phyloP scores from a whole-genome alignment of 2,888 invertebrate genomes.

The Mellilla xanthometata region DNA sequence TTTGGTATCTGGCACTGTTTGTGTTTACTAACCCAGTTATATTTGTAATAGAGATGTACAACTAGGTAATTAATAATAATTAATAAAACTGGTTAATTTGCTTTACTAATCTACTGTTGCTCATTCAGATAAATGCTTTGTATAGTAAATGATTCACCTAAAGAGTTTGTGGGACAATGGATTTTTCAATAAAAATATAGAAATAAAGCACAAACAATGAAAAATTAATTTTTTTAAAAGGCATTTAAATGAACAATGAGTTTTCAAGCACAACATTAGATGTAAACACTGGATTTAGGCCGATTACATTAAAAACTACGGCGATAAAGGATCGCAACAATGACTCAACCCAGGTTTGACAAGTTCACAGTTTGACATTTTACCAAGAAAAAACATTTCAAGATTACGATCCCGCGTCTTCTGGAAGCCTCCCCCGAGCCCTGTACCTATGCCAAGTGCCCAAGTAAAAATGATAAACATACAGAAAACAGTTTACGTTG shows the following conservation, averaged over 20 bases:
- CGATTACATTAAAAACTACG: conserved; percentile 47
- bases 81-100: no score
- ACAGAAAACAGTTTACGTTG: conserved; percentile 61
- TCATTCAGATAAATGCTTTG: conserved; percentile 7
- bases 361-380: conserved; percentile 79
- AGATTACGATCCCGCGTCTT: conserved; percentile 50
- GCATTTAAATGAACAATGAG: no score
- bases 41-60: not conserved
- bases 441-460: conserved; percentile 41
- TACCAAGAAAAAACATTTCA: conserved; percentile 70
- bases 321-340: conserved; percentile 63
- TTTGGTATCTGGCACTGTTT: not conserved
- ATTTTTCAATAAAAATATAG: not conserved
- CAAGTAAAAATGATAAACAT: conserved; percentile 52
- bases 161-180: conserved; percentile 6
- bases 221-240: no score
- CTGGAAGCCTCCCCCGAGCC: conserved; percentile 47
- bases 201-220: not conserved
- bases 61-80: not conserved
- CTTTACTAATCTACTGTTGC: not conserved
- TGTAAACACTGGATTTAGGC: conserved; percentile 51
- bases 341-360: conserved; percentile 82
- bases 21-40: conserved; percentile 3
- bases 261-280: conserved; percentile 6
- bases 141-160: conserved; percentile 7